A percentile compares a stretch with the other conserved stretches of the same genome.
These are phyloP conservation scores for Piaya cayana DNA, from an alignment of 2,113 vertebrate genomes.

Conservation along the genomic window DNA sequence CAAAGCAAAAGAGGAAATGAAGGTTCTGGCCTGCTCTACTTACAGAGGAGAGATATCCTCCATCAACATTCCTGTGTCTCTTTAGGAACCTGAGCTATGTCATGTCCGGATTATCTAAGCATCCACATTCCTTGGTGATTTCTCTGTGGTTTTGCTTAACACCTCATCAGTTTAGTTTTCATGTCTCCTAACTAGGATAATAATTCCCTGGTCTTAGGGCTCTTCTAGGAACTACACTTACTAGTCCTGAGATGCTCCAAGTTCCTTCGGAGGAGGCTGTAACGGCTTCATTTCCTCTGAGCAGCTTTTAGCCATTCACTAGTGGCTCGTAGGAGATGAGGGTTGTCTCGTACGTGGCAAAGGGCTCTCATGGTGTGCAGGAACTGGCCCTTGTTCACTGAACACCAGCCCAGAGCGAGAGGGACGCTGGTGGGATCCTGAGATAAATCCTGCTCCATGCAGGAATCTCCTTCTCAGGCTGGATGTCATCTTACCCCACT, in stretches of 20 bases:
- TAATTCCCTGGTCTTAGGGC: not conserved
- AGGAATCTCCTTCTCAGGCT: not conserved
- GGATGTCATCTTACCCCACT: not conserved
- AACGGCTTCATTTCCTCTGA: not conserved
- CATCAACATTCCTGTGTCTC: not conserved
- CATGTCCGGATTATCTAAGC: not conserved
- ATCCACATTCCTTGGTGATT: not conserved
- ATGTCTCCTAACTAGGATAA: not conserved
- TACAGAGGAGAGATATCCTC: not conserved
- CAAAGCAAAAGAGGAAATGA: not conserved
- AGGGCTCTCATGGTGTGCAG: not conserved
- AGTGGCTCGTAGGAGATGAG: not conserved
- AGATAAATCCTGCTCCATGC: rapidly evolving
- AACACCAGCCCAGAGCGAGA: not conserved
- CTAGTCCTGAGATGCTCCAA: not conserved
- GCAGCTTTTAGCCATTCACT: not conserved
- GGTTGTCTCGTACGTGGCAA: not conserved
- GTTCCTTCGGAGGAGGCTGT: not conserved
- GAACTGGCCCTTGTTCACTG: not conserved
- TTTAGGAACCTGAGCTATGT: not conserved
- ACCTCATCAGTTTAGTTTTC: not conserved
- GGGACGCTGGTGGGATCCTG: not conserved
- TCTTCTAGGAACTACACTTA: not conserved
- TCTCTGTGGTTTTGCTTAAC: not conserved
- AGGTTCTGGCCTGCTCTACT: not conserved